Conservation (phyloP, 2,888 invertebrate species). For the Drosophila multiciliata region DNA sequence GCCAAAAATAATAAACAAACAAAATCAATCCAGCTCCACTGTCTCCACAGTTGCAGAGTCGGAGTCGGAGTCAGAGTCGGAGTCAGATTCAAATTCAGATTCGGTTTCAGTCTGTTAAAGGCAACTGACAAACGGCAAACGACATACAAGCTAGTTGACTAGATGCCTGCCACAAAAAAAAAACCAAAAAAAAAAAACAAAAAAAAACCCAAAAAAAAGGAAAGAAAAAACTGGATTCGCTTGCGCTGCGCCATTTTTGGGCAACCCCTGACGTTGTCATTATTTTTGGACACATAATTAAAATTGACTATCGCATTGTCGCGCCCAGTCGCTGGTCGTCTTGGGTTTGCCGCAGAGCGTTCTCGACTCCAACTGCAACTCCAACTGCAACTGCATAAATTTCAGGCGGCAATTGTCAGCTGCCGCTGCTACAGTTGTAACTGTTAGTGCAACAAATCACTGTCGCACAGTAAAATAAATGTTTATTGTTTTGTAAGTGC, state of each 20-base stretch:
- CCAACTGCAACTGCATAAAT: slow-evolving; percentile 67
- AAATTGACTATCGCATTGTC: slow-evolving; percentile 78
- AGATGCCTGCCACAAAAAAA: slow-evolving; percentile 8
- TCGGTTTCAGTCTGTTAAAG: slow-evolving; percentile 53
- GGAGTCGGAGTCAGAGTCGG: slow-evolving; percentile 32
- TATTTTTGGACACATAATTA: slow-evolving; percentile 80
- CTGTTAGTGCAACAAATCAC: slow-evolving; percentile 75
- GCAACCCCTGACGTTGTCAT: slow-evolving; percentile 72
- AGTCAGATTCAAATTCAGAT: slow-evolving; percentile 44
- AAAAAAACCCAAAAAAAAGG: slow-evolving; percentile 1
- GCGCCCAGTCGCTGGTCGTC: slow-evolving; percentile 68
- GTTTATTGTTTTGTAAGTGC: slow-evolving; percentile 79
- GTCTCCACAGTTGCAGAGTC: slow-evolving; percentile 29
- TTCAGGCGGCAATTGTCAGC: slow-evolving; percentile 65
- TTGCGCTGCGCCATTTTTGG: slow-evolving; percentile 69
- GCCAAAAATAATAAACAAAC: slow-evolving; percentile 27
- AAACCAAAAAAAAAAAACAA: slow-evolving; percentile 5
- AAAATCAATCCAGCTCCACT: slow-evolving; percentile 49
- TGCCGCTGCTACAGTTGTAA: slow-evolving; percentile 52
- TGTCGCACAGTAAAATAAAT: slow-evolving; percentile 76
- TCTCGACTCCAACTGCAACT: slow-evolving; percentile 37
- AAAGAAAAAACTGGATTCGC: slow-evolving; percentile 42
- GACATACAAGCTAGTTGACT: slow-evolving; percentile 39
- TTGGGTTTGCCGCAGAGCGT: slow-evolving; percentile 37
- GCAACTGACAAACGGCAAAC: slow-evolving; percentile 66